These are phyloP conservation scores for Oxyteleia sp. DNA, from an alignment of 2,888 invertebrate species.

Conservation along the genomic window DNA sequence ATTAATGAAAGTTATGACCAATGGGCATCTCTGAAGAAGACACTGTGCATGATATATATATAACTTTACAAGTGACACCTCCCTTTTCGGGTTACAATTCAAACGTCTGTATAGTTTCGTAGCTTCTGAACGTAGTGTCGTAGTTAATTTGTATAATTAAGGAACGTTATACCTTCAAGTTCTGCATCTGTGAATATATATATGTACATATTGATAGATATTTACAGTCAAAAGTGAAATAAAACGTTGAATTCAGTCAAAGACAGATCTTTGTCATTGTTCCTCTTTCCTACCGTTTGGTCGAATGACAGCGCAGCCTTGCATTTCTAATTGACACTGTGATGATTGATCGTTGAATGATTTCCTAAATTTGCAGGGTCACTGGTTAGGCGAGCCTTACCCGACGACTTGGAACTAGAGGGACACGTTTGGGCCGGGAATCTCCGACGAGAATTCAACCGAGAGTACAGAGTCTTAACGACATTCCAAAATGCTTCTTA, in stretches of 20 bases:
- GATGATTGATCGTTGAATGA: constrained; percentile 2
- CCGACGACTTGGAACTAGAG: constrained; percentile 42
- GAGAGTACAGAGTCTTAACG: constrained; percentile 24
- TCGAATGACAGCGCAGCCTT: not conserved
- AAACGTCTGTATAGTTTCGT: constrained; percentile 51
- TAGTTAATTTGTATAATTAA: constrained; percentile 34
- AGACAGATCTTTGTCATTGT: constrained; percentile 9
- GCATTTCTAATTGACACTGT: not conserved
- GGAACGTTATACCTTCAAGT: constrained; percentile 37
- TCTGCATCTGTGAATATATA: constrained; percentile 56
- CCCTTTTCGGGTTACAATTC: constrained; percentile 14
- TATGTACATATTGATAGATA: constrained; percentile 48
- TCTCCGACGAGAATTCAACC: not conserved
- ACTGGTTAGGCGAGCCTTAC: constrained; percentile 59
- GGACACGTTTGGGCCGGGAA: no score
- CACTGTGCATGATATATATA: constrained; percentile 43
- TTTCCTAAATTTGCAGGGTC: constrained; percentile 49
- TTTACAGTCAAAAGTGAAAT: constrained; percentile 47
- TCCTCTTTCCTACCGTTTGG: constrained; percentile 3
- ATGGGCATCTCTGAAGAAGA: not conserved
- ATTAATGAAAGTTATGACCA: no score
- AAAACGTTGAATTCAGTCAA: constrained; percentile 30
- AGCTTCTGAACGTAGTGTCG: constrained; percentile 42
- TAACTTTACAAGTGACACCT: constrained; percentile 1
- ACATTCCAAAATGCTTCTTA: constrained; percentile 55